Evolutionary conservation across 2,797 vertebrate genomes (phyloP).

Genomic region (Mus spretus): DNA sequence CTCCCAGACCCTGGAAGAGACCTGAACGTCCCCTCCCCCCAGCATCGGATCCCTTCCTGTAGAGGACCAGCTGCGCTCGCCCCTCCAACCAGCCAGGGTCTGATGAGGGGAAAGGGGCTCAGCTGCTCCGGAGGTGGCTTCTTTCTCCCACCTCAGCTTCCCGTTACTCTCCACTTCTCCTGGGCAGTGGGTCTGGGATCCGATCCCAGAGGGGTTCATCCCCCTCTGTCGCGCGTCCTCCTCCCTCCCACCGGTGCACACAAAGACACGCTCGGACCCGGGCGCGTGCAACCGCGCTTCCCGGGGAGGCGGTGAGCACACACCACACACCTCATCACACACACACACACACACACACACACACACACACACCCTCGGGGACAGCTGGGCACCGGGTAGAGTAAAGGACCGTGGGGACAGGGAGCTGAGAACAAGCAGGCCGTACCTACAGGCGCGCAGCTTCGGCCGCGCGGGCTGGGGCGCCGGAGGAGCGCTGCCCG

Average conservation of each 20-base stretch:
- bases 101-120: conserved; percentile 57
- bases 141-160: neutral
- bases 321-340: neutral
- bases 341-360: neutral
- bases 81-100: neutral
- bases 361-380: conserved; percentile 25
- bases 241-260: conserved; percentile 80
- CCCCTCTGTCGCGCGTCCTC: conserved; percentile 35
- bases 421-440: conserved; percentile 62
- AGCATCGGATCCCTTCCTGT: neutral
- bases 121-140: conserved; percentile 66
- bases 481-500: conserved; percentile 69
- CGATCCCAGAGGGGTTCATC: conserved; percentile 54
- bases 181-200: neutral
- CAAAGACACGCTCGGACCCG: conserved; percentile 79
- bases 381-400: neutral
- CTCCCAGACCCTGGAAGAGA: neutral
- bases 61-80: neutral
- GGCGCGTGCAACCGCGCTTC: conserved; percentile 63
- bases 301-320: conserved; percentile 62
- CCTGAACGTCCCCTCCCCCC: neutral
- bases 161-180: neutral
- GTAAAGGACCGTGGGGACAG: neutral
- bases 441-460: conserved; percentile 84
- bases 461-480: conserved; percentile 73